A percentile compares a stretch with the other conserved stretches of the same genome.
Evolutionary conservation across 2,113 vertebrate species (phyloP).

Genomic region (Paedocypris sp.): DNA sequence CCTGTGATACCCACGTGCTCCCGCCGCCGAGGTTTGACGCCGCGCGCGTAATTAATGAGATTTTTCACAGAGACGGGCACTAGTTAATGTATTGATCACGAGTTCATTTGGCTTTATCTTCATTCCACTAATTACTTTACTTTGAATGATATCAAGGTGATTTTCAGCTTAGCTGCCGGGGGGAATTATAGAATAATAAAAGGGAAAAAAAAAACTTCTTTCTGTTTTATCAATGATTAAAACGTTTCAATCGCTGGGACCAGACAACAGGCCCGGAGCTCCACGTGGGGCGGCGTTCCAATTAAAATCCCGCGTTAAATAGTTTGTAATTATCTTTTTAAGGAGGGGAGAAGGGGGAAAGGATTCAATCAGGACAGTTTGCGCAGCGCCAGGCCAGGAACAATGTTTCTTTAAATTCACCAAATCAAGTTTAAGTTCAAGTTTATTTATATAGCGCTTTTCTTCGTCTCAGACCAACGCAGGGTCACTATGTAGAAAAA

Average conservation of each 20-base stretch:
- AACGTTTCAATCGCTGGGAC: slow-evolving; percentile 42
- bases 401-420: no score
- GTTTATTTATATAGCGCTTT: no score
- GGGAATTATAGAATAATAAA: slow-evolving; percentile 29
- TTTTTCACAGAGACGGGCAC: slow-evolving; percentile 30
- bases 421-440: no score
- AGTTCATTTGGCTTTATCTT: slow-evolving; percentile 40
- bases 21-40: slow-evolving; percentile 34
- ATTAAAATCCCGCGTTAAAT: slow-evolving; percentile 43
- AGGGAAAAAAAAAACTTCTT: slow-evolving; percentile 26
- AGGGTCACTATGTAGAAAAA: no score
- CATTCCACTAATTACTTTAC: slow-evolving; percentile 42
- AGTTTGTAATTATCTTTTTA: slow-evolving; percentile 42
- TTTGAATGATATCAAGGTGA: slow-evolving; percentile 42
- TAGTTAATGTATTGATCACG: slow-evolving; percentile 35
- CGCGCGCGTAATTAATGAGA: slow-evolving; percentile 39
- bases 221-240: slow-evolving; percentile 46
- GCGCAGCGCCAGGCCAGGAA: no score
- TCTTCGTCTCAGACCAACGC: no score
- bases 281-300: slow-evolving; percentile 30
- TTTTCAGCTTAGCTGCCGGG: slow-evolving; percentile 34
- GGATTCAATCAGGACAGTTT: slow-evolving; percentile 33
- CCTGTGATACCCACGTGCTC: slow-evolving; percentile 31
- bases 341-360: slow-evolving; percentile 19
- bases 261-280: slow-evolving; percentile 33